Conservation (phyloP, 2,113 vertebrate genomes). For the Poecilia latipinna region DNA sequence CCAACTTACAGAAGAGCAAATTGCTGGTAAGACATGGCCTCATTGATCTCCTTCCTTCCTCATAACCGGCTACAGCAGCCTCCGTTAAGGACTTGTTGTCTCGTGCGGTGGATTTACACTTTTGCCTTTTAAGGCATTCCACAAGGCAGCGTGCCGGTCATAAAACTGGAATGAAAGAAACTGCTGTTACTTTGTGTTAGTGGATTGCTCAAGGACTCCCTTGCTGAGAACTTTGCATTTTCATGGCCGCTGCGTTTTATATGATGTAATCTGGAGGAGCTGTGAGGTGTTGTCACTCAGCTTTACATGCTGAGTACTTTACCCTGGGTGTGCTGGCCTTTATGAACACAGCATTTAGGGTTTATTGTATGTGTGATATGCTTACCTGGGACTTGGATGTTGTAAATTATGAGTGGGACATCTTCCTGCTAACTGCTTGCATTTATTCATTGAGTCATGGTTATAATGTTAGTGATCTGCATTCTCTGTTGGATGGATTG, state of each 20-base stretch:
- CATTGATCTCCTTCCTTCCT: constrained; percentile 44
- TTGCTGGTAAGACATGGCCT: constrained; percentile 90
- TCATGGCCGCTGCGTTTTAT: constrained; percentile 56
- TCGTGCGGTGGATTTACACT: constrained; percentile 74
- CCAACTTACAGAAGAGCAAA: constrained; percentile 99
- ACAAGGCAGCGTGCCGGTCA: constrained; percentile 54
- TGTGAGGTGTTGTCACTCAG: constrained; percentile 13
- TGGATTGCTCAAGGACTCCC: constrained; percentile 47
- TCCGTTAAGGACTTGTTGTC: constrained; percentile 52
- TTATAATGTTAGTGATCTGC: background rate
- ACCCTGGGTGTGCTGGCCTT: constrained; percentile 51
- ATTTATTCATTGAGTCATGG: background rate
- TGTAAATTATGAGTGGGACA: background rate
- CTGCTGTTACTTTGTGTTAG: constrained; percentile 52
- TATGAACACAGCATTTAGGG: background rate
- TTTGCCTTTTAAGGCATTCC: constrained; percentile 80
- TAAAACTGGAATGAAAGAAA: constrained; percentile 74
- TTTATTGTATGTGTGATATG: background rate
- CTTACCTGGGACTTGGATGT: background rate
- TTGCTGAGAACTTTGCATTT: constrained; percentile 67
- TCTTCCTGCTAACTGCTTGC: background rate
- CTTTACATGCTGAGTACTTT: constrained; percentile 47
- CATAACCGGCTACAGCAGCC: constrained; percentile 46
- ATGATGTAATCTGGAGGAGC: constrained; percentile 67
- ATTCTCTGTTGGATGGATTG: background rate